These are phyloP conservation scores for Petrocephalus microphthalmus DNA, from an alignment of 2,113 vertebrate species.

Conservation along the genomic window DNA sequence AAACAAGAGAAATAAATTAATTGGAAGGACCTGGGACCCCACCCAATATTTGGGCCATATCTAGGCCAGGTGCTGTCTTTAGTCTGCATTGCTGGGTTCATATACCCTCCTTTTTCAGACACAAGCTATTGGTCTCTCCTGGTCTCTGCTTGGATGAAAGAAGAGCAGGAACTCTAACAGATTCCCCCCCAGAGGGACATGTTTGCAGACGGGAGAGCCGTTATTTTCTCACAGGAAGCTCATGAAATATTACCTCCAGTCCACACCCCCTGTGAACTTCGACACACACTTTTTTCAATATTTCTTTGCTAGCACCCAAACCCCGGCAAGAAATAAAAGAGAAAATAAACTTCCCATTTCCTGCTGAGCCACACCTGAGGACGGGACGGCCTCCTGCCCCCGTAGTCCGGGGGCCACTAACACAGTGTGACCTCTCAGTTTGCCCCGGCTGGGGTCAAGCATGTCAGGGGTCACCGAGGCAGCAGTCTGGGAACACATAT, in stretches of 20 bases:
- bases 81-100: neutral
- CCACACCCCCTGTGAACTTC: neutral
- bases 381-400: neutral
- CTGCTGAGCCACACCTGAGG: neutral
- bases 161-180: neutral
- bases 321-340: neutral
- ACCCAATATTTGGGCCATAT: neutral
- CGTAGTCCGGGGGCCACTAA: neutral
- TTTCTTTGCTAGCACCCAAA: neutral
- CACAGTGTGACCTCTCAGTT: neutral
- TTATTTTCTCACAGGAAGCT: neutral
- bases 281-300: constrained; percentile 4
- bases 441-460: neutral
- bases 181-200: neutral
- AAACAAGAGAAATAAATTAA: neutral
- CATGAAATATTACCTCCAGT: constrained; percentile 8
- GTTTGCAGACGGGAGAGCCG: neutral
- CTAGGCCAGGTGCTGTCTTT: neutral
- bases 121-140: neutral
- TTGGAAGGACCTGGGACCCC: neutral
- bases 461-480: neutral
- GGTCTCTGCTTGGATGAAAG: neutral
- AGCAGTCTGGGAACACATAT: neutral
- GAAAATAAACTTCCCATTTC: constrained; percentile 5
- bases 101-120: neutral